Evolutionary conservation across 2,888 invertebrate genomes (phyloP).

Genomic region (Chelonus formosanus): DNA sequence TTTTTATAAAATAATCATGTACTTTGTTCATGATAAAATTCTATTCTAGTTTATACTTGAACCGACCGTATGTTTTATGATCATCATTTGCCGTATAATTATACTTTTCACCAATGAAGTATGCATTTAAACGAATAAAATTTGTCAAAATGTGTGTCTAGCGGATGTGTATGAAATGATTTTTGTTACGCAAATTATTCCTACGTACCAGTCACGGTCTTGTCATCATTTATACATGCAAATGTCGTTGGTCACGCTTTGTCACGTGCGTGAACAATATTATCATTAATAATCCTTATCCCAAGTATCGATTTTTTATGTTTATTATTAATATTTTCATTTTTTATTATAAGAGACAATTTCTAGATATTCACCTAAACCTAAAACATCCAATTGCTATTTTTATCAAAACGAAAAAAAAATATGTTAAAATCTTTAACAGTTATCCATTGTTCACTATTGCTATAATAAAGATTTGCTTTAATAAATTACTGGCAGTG

Average conservation of each 20-base stretch:
- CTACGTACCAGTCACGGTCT: slow-evolving; percentile 26
- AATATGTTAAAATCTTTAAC: slow-evolving; percentile 61
- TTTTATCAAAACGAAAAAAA: slow-evolving; percentile 59
- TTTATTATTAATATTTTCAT: slow-evolving; percentile 6
- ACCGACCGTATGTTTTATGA: no score
- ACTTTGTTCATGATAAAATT: not conserved
- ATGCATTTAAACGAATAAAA: not conserved
- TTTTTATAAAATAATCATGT: slow-evolving; percentile 1
- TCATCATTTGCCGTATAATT: no score
- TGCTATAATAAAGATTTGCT: slow-evolving; percentile 65
- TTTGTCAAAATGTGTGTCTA: slow-evolving; percentile 2
- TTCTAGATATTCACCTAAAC: slow-evolving; percentile 58
- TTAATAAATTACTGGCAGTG: slow-evolving; percentile 55
- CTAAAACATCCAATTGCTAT: slow-evolving; percentile 62
- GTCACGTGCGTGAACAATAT: slow-evolving; percentile 30
- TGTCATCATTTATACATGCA: slow-evolving; percentile 3
- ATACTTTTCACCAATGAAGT: no score
- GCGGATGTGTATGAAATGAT: not conserved
- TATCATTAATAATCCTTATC: slow-evolving; percentile 34
- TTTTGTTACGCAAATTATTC: slow-evolving; percentile 19
- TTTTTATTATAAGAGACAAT: slow-evolving; percentile 49
- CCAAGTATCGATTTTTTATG: slow-evolving; percentile 23
- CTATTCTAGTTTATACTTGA: no score
- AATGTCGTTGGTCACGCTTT: slow-evolving; percentile 34
- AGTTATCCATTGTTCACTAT: slow-evolving; percentile 64